Percentiles rank a stretch among this genome's conserved stretches.
Evolutionary conservation across 2,888 invertebrate species (phyloP).

Genomic region (Diadromus collaris): DNA sequence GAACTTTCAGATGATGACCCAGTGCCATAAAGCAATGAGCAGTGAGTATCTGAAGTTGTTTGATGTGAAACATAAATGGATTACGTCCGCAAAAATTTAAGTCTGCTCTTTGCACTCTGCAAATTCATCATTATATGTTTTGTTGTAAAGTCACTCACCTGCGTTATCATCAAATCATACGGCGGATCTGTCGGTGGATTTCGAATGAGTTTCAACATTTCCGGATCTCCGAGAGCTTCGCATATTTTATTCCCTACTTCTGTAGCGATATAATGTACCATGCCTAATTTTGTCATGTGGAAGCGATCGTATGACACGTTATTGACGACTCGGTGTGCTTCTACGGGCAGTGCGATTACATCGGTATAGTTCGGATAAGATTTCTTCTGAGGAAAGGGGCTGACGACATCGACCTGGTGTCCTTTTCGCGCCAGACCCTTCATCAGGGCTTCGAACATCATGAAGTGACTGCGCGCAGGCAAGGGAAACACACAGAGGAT

Average conservation of each 20-base stretch:
- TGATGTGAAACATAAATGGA: background rate
- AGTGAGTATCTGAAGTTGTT: conserved; percentile 67
- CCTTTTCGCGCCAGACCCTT: conserved; percentile 78
- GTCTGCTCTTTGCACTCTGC: background rate
- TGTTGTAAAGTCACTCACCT: conserved; percentile 55
- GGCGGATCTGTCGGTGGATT: conserved; percentile 67
- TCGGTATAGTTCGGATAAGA: conserved; percentile 60
- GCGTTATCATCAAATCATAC: conserved; percentile 67
- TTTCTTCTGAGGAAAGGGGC: conserved; percentile 59
- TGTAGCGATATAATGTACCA: conserved; percentile 50
- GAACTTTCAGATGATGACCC: conserved; percentile 68
- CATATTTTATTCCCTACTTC: conserved; percentile 63
- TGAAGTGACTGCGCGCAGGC: conserved; percentile 80
- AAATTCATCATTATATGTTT: background rate
- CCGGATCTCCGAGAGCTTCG: conserved; percentile 60
- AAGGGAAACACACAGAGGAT: conserved; percentile 78
- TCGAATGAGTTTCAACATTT: conserved; percentile 63
- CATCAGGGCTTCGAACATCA: conserved; percentile 79
- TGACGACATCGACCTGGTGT: conserved; percentile 78
- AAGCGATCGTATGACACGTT: conserved; percentile 54
- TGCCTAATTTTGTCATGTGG: conserved; percentile 36
- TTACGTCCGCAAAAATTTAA: background rate
- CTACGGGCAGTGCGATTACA: conserved; percentile 52
- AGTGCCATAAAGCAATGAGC: conserved; percentile 71
- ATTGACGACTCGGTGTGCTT: conserved; percentile 47